Conservation (phyloP, 2,113 vertebrate species). For the Podocnemis expansa region DNA sequence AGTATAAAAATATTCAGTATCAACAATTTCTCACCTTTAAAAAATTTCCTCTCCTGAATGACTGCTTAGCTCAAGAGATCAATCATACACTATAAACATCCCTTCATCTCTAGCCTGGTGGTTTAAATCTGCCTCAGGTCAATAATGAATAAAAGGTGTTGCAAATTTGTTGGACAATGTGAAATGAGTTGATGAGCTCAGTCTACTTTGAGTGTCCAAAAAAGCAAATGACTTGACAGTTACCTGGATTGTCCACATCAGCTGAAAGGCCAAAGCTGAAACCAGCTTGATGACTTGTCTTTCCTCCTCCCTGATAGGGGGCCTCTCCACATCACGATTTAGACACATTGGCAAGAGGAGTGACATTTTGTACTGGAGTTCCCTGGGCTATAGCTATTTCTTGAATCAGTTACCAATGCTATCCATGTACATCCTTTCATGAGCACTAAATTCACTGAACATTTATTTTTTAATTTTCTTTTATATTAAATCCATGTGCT, state of each 20-base stretch:
- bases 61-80: background rate
- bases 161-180: background rate
- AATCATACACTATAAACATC: background rate
- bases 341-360: background rate
- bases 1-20: background rate
- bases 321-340: background rate
- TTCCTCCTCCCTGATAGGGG: background rate
- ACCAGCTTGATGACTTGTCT: background rate
- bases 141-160: background rate
- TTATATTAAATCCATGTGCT: background rate
- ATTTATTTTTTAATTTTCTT: background rate
- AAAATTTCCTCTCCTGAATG: background rate
- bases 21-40: background rate
- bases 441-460: background rate
- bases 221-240: background rate
- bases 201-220: background rate
- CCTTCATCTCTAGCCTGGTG: background rate
- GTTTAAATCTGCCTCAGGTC: rapidly evolving
- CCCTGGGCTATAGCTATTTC: background rate
- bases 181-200: background rate
- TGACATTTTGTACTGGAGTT: background rate
- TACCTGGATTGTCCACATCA: background rate
- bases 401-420: background rate
- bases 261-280: background rate
- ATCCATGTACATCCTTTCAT: background rate